These are phyloP conservation scores for Varroa destructor DNA, from an alignment of 1,140 invertebrate genomes.

Conservation along the genomic window DNA sequence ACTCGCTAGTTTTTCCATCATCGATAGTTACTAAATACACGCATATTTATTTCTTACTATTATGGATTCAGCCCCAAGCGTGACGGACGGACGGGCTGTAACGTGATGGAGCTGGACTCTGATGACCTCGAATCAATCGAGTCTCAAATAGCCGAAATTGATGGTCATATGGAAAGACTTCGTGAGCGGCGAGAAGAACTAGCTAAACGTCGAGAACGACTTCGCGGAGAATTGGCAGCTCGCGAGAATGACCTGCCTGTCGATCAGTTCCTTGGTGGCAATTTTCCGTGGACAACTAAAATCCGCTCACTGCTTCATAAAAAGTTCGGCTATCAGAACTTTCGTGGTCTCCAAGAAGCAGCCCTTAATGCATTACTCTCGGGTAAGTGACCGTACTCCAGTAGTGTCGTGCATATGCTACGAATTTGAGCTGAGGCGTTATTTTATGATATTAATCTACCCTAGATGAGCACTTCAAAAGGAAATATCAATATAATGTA, in stretches of 20 bases:
- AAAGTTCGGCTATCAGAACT: constrained; percentile 17
- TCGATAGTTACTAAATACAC: too few species aligned
- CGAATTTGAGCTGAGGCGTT: neutral
- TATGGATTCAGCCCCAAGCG: too few species aligned
- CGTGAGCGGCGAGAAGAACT: neutral
- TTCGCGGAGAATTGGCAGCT: neutral
- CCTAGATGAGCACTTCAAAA: neutral
- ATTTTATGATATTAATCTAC: neutral
- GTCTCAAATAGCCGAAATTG: constrained; percentile 7
- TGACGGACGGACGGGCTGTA: too few species aligned
- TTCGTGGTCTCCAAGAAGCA: neutral
- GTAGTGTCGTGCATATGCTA: neutral
- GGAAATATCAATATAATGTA: neutral
- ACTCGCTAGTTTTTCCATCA: too few species aligned
- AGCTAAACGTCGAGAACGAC: neutral
- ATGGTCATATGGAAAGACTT: constrained; percentile 1
- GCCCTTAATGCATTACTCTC: constrained; percentile 9
- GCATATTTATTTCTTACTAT: too few species aligned
- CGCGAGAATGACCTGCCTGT: neutral
- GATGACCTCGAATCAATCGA: constrained; percentile 12
- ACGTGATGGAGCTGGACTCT: too few species aligned
- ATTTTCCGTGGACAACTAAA: constrained; percentile 17
- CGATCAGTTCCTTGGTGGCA: constrained; percentile 8
- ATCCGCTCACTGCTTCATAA: neutral
- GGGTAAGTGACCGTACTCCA: neutral